phyloP scores from a whole-genome alignment of 2,888 invertebrate genomes.

The Prostheceraeus crozeri region DNA sequence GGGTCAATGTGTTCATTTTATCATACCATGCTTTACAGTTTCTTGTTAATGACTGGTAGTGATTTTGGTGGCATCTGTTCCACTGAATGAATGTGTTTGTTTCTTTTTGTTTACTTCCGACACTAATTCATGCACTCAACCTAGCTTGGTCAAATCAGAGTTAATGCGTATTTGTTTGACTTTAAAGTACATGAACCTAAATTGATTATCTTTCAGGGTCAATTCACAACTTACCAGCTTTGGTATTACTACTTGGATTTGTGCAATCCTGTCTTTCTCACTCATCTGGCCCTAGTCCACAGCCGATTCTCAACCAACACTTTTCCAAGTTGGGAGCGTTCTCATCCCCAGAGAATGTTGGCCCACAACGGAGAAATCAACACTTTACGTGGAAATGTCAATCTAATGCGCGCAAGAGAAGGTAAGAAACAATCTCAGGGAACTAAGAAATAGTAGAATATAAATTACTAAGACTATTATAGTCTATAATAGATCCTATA shows the following conservation, averaged over 20 bases:
- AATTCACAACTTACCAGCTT: slow-evolving; percentile 86
- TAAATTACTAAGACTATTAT: too few relatives aligned
- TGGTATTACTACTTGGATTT: slow-evolving; percentile 70
- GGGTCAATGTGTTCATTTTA: too few relatives aligned
- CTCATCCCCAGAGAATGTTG: slow-evolving; percentile 82
- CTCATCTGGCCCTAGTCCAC: slow-evolving; percentile 89
- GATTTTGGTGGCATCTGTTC: too few relatives aligned
- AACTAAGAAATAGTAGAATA: too few relatives aligned
- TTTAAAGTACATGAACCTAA: slow-evolving; percentile 10
- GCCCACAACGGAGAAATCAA: slow-evolving; percentile 99
- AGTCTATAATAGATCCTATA: too few relatives aligned
- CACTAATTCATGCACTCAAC: too few relatives aligned
- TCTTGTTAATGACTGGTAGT: slow-evolving; percentile 1
- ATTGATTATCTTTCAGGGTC: slow-evolving; percentile 62
- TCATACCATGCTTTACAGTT: too few relatives aligned
- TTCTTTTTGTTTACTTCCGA: too few relatives aligned
- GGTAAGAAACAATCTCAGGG: too few relatives aligned
- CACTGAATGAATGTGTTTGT: too few relatives aligned
- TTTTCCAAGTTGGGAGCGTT: slow-evolving; percentile 97
- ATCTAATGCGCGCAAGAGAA: slow-evolving; percentile 94
- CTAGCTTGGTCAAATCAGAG: too few relatives aligned
- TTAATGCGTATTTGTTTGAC: too few relatives aligned
- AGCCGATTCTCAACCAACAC: slow-evolving; percentile 98
- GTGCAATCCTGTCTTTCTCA: slow-evolving; percentile 65
- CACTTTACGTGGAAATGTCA: slow-evolving; percentile 92